phyloP scores from a whole-genome alignment of 1,140 invertebrate species.

The Eriocheir sinensis region DNA sequence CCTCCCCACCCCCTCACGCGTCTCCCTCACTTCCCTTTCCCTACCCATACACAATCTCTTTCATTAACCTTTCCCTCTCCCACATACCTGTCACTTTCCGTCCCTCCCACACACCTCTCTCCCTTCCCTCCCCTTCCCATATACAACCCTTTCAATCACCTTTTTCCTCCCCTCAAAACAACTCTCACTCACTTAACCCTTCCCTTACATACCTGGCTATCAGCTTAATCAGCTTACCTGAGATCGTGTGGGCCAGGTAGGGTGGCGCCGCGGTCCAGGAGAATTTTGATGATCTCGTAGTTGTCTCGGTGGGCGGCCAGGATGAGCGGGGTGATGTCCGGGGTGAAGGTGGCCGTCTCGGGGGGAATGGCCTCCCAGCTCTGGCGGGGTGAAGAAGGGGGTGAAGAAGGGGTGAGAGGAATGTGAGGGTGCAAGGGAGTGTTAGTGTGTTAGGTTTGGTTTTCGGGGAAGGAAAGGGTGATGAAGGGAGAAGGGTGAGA shows the following conservation, averaged over 20 bases:
- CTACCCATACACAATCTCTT: too few relatives aligned
- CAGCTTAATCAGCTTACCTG: slow-evolving; percentile 83
- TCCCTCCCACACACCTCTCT: too few relatives aligned
- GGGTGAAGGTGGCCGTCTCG: slow-evolving; percentile 96
- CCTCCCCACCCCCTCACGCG: too few relatives aligned
- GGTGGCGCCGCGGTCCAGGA: slow-evolving; percentile 93
- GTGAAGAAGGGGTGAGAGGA: not conserved
- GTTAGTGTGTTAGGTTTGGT: not conserved
- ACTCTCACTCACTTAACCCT: not conserved
- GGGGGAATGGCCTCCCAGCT: slow-evolving; percentile 95
- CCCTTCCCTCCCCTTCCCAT: too few relatives aligned
- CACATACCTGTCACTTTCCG: too few relatives aligned
- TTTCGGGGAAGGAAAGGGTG: not conserved
- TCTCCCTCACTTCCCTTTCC: too few relatives aligned
- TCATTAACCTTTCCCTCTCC: too few relatives aligned
- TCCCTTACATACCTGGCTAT: too few relatives aligned
- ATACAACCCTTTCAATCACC: too few relatives aligned
- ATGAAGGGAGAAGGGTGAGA: not conserved
- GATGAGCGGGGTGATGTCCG: slow-evolving; percentile 97
- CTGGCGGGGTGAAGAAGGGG: slow-evolving; percentile 83
- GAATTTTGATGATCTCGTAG: slow-evolving; percentile 99
- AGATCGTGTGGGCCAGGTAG: slow-evolving; percentile 96
- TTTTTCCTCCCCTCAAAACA: not conserved
- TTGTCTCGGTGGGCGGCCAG: slow-evolving; percentile 97
- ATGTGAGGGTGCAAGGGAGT: not conserved